Evolutionary conservation across 2,113 vertebrate genomes (phyloP), one percentile per base, ranked within the genome.

Genomic region (Eublepharis macularius): DNA sequence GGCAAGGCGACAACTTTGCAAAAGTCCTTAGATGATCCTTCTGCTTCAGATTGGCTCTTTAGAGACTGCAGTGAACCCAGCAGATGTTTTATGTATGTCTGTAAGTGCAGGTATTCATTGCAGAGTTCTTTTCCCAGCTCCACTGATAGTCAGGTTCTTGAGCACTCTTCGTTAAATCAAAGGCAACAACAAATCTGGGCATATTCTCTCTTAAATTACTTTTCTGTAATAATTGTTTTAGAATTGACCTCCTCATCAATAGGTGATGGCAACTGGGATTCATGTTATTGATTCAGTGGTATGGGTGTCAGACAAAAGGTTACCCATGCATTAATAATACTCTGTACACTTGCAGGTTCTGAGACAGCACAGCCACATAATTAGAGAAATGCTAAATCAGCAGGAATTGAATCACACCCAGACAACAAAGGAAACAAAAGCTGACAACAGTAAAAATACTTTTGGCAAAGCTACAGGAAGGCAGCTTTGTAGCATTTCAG

Each of bases 391-490:
- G 47, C 89, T 32, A 11, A 2, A 13, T 24, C 2, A 69, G 49
- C 65, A 74, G 10, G 39, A 57, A 36, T 81, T 34, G 86, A 87
- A 88, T 63, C 49, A 29, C 45, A n/a, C 73, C 49, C 3, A 54
- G 47, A 81, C 47, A 45, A 86, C 76, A 78, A 81, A 83, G 8
- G 43, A 4, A 0, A 39, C 34, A 1, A 0, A 19, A 41, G 63
- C 0, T 0, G 34, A 77, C 6, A 83, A 83, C 47, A n/a, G 2
- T 1, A 11, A n/a, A 1, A 1, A 0, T 72, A 45, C 12, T 5
- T 43, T 39, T 54, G 45, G 16, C 74, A 77, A 69, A 77, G 45
- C 26, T 51, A 39, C 47, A 39, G 32, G n/a, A 51, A 29, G 19
- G 51, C 47, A 43, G 4, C 45, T 75, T 32, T 26, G 21, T 14